A percentile compares a stretch with the other conserved stretches of the same genome.
Conservation (phyloP, 2,113 vertebrate genomes). For the Pomatostomus ruficeps region DNA sequence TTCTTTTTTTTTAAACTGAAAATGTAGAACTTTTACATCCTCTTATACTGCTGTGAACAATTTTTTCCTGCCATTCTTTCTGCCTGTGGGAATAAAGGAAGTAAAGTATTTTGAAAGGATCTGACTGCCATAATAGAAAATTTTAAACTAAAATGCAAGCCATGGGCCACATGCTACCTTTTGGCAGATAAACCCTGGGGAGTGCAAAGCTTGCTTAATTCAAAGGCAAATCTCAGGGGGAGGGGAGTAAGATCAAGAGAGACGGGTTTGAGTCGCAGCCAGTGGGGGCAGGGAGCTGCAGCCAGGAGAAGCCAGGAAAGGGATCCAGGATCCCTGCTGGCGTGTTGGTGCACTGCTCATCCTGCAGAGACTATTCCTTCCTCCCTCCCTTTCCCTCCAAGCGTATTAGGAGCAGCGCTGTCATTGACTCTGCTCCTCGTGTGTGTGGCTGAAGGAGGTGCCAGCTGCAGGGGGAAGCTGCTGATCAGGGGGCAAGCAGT, state of each 20-base stretch:
- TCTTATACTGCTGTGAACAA: slow-evolving; percentile 52
- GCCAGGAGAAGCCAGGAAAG: background rate
- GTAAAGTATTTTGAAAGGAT: slow-evolving; percentile 56
- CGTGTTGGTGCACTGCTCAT: background rate
- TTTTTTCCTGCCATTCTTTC: slow-evolving; percentile 59
- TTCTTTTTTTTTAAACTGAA: background rate
- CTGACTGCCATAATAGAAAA: slow-evolving; percentile 53
- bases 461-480: background rate
- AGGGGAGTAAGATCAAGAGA: slow-evolving; percentile 14
- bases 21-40: slow-evolving; percentile 52
- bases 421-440: background rate
- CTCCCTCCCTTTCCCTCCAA: background rate
- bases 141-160: slow-evolving; percentile 58
- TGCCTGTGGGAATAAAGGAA: slow-evolving; percentile 60
- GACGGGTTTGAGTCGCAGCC: background rate
- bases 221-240: slow-evolving; percentile 35
- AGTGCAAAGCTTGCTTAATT: slow-evolving; percentile 53
- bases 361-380: background rate
- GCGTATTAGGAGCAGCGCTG: background rate
- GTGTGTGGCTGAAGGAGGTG: background rate
- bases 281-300: slow-evolving; percentile 27
- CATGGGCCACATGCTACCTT: slow-evolving; percentile 61
- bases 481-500: background rate
- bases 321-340: background rate
- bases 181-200: slow-evolving; percentile 55